These are phyloP conservation scores for Eretmochelys imbricata DNA, from an alignment of 2,113 vertebrate genomes.

Conservation along the genomic window DNA sequence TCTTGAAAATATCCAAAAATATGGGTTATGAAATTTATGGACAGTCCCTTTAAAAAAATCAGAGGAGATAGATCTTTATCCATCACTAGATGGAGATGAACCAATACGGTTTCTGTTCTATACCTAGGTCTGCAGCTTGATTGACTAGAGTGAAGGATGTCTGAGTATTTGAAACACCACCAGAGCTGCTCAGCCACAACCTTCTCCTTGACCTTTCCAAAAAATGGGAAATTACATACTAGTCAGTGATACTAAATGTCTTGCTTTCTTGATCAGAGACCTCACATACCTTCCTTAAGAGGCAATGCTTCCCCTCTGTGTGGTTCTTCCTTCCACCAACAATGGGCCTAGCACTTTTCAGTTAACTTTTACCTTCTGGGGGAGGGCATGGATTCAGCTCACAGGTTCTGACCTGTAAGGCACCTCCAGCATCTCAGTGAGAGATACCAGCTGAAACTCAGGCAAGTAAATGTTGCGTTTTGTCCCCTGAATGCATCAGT, in stretches of 20 bases:
- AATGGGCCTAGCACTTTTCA: neutral
- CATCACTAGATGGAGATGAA: neutral
- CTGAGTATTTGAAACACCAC: neutral
- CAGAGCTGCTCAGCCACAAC: neutral
- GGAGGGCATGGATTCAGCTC: neutral
- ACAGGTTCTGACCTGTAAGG: neutral
- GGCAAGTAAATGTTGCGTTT: neutral
- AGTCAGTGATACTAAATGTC: neutral
- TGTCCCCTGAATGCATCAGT: neutral
- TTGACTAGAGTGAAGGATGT: neutral
- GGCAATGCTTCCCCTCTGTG: neutral
- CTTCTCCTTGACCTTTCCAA: neutral
- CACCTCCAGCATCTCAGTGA: neutral
- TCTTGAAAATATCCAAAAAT: no score
- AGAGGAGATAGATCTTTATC: neutral
- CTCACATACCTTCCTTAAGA: neutral
- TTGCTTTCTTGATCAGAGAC: neutral
- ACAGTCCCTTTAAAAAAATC: neutral
- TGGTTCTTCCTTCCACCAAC: neutral
- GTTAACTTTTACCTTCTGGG: neutral
- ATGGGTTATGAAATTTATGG: no score
- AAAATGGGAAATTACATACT: neutral
- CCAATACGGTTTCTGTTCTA: accelerated
- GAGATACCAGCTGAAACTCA: neutral
- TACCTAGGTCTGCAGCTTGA: neutral